phyloP scores from a whole-genome alignment of 2,797 vertebrate species.

The Hypotaenidia okinawae region DNA sequence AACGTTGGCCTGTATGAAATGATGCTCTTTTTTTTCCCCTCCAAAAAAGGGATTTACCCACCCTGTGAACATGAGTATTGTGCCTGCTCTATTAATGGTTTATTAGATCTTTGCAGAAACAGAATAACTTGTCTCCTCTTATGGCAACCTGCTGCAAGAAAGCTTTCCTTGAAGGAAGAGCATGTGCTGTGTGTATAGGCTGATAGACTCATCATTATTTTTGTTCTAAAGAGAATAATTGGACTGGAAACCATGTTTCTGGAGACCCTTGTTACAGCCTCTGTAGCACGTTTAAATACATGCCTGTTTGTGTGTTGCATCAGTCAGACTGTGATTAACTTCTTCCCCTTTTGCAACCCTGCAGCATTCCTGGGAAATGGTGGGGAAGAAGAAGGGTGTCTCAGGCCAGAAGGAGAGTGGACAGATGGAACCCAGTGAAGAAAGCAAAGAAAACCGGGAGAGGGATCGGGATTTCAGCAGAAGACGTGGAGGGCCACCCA shows the following conservation, averaged over 20 bases:
- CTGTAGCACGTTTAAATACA: background rate
- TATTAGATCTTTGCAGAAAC: background rate
- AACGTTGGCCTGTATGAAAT: background rate
- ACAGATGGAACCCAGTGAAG: conserved; percentile 89
- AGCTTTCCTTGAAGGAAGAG: background rate
- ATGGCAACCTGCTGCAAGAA: background rate
- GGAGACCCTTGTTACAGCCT: background rate
- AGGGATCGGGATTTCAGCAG: conserved; percentile 92
- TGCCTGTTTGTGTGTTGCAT: no score
- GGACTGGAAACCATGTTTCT: background rate
- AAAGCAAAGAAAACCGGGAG: conserved; percentile 95
- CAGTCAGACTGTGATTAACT: background rate
- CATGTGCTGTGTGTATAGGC: background rate
- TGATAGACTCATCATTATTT: no score
- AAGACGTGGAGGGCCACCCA: conserved; percentile 88
- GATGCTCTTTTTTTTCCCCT: background rate
- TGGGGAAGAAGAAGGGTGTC: conserved; percentile 97
- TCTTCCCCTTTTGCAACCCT: background rate
- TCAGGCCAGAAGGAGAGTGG: conserved; percentile 94
- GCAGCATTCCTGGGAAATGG: conserved; percentile 99
- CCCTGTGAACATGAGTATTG: background rate
- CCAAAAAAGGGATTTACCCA: background rate
- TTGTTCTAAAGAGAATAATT: background rate
- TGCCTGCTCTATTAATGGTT: background rate
- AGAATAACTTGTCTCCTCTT: background rate